Conservation (phyloP, 2,888 invertebrate genomes). For the Pachydiplax longipennis region DNA sequence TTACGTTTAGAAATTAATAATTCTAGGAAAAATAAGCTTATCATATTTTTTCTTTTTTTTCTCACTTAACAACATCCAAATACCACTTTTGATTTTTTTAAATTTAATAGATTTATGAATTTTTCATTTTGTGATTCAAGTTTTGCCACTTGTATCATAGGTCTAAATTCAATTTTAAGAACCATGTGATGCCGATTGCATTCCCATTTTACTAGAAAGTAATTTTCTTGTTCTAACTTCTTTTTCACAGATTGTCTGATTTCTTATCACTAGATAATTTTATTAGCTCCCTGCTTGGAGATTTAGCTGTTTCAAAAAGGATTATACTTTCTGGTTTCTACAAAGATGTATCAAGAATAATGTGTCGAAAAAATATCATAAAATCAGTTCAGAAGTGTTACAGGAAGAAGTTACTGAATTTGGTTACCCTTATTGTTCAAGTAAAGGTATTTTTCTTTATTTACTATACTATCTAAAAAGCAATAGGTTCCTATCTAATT, state of each 20-base stretch:
- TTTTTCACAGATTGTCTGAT: background rate
- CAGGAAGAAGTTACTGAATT: background rate
- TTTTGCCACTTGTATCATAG: no score
- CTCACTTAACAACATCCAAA: no score
- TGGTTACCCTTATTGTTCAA: background rate
- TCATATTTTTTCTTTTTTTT: no score
- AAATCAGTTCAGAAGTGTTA: constrained; percentile 56
- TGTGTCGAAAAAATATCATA: background rate
- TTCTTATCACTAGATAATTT: background rate
- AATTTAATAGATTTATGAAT: no score
- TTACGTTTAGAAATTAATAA: no score
- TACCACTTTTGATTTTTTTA: no score
- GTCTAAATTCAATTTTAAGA: no score
- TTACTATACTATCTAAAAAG: constrained; percentile 51
- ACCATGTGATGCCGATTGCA: no score
- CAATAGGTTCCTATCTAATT: no score
- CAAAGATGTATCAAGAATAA: background rate
- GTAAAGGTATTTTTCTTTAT: background rate
- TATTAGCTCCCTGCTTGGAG: background rate
- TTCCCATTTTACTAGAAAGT: background rate
- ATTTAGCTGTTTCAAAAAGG: background rate
- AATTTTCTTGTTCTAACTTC: background rate
- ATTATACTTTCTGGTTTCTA: background rate
- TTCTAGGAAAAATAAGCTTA: no score
- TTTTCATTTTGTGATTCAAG: no score